Percentiles rank a stretch among this genome's conserved stretches.
Evolutionary conservation across 2,113 vertebrate species (phyloP).

Genomic region (Hippocampus mohnikei): DNA sequence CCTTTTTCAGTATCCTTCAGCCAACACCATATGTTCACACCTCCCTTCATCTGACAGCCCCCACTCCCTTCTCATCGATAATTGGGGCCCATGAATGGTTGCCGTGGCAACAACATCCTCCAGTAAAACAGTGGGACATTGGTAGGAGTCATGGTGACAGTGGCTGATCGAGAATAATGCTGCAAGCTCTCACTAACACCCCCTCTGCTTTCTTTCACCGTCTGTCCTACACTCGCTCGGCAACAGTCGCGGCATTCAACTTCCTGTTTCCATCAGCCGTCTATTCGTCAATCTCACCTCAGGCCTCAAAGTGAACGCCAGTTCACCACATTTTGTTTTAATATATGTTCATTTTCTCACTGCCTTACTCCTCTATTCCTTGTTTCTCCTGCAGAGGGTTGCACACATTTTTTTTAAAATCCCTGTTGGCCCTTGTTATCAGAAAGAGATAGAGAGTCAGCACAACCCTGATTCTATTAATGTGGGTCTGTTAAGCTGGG

Average conservation of each 20-base stretch:
- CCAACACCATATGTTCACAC: constrained; percentile 50
- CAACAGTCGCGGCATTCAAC: constrained; percentile 58
- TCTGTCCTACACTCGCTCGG: constrained; percentile 60
- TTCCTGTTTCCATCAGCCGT: constrained; percentile 21
- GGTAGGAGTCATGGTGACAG: constrained; percentile 62
- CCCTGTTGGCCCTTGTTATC: constrained; percentile 10
- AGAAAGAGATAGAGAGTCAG: constrained; percentile 19
- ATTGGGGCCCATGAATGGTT: constrained; percentile 68
- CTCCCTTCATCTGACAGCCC: constrained; percentile 25
- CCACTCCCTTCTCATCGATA: constrained; percentile 32
- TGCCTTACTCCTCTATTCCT: background rate
- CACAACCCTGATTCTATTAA: constrained; percentile 60
- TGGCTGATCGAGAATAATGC: constrained; percentile 69
- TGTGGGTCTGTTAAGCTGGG: constrained; percentile 69
- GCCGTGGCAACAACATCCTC: constrained; percentile 74
- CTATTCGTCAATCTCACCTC: constrained; percentile 22
- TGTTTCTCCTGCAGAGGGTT: constrained; percentile 7
- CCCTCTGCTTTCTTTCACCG: constrained; percentile 12
- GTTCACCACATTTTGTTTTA: constrained; percentile 4
- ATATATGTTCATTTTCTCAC: background rate
- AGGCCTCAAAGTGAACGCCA: background rate
- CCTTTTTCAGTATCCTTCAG: constrained; percentile 31
- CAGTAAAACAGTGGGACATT: constrained; percentile 57
- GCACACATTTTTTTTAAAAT: constrained; percentile 17
- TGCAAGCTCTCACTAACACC: constrained; percentile 46